These are phyloP conservation scores for Epistrophe eligans DNA, from an alignment of 2,888 invertebrate species.

Conservation along the genomic window DNA sequence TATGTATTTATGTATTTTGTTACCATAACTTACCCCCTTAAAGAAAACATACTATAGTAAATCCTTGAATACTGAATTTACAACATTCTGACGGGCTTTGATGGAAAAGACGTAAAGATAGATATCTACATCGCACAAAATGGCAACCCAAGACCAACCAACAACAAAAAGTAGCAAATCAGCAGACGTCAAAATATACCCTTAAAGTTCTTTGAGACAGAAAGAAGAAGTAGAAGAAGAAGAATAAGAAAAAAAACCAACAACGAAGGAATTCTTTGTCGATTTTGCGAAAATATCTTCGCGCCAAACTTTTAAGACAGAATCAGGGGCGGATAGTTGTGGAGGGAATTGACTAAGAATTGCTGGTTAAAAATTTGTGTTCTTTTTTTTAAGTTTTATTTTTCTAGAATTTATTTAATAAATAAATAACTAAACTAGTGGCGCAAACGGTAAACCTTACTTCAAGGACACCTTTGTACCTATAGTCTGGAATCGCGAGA, in stretches of 20 bases:
- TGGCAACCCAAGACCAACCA: constrained; percentile 11
- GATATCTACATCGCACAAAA: constrained; percentile 18
- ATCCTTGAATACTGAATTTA: constrained; percentile 44
- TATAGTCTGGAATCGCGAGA: too few relatives aligned
- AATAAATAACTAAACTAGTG: too few relatives aligned
- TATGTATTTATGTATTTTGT: not conserved
- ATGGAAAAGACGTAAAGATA: constrained; percentile 55
- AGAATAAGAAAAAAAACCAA: not conserved
- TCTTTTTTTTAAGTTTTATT: not conserved
- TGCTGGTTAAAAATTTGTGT: not conserved
- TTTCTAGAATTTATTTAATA: too few relatives aligned
- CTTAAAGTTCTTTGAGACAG: constrained; percentile 55
- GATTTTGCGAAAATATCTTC: constrained; percentile 51
- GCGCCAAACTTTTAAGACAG: constrained; percentile 15
- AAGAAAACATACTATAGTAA: constrained; percentile 38
- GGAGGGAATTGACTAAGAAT: not conserved
- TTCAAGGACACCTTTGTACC: too few relatives aligned
- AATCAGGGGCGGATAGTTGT: not conserved
- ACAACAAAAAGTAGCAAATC: constrained; percentile 43
- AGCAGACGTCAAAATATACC: constrained; percentile 45
- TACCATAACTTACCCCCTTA: constrained; percentile 58
- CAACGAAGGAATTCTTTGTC: constrained; percentile 30
- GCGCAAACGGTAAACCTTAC: too few relatives aligned
- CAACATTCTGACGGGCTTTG: constrained; percentile 68
- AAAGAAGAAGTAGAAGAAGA: not conserved